Base-by-base conservation (phyloP, 1,140 invertebrate species). In the Coenobita brevimanus region DNA sequence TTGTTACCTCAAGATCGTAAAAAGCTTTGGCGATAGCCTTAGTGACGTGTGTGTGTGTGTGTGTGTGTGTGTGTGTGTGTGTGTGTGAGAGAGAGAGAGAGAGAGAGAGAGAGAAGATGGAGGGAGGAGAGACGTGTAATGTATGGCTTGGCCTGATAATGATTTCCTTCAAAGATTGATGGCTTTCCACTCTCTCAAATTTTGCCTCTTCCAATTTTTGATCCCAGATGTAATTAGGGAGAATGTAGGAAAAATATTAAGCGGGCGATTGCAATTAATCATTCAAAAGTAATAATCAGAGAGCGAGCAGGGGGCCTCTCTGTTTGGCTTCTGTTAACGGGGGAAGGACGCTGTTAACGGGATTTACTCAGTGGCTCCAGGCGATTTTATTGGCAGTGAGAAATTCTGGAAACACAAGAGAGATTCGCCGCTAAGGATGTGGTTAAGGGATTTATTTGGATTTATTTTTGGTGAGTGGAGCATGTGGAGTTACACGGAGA, bases 161-260 rank as follows among this genome's bases (percentile, higher is more conserved):
- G 83, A 86, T 78, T 86, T 86, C 82, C 83, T 86, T 73, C 21
- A 78, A 79, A 86, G 83, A 86, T 86, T 86, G 83, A 86, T 86
- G 83, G 83, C 46, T 86, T 86, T 67, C 83, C 75, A 86, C 73
- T 86, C 83, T 79, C 75, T 86, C 83, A 86, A 86, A 86, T 86
- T 86, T 86, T 86, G 83, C 83, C 75, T 86, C 83, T 86, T 86
- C 83, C 76, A 86, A n/a, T 86, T 86, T 86, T 86, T 86, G 75
- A 86, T 86, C 75, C 73, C 75, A 86, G 76, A 86, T 41, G 83
- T 86, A 86, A 86, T 86, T 86, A 86, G 83, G 83, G 83, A 78
- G 83, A 86, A 86, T 86, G 75, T 38, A 41, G 41, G 73, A 84
- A 86, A 86, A 86, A 86, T 86, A 86, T 79, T 86, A 86, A 86